Conservation (phyloP, 2,113 vertebrate genomes). For the Bos indicus region DNA sequence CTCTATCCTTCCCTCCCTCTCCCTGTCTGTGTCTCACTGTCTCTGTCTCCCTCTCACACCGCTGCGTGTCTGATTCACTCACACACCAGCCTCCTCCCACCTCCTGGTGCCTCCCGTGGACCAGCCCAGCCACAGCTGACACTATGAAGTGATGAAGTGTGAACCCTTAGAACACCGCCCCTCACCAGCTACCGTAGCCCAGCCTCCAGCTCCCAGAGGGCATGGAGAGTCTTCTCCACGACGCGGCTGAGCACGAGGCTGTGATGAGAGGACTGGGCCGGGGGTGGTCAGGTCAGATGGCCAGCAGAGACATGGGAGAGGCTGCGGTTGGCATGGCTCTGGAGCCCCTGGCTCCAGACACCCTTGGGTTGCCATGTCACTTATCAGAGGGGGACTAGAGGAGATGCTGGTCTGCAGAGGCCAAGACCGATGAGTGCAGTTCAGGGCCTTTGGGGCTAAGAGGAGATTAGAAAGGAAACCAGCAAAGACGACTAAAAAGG, state of each 20-base stretch:
- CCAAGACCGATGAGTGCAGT: accelerated
- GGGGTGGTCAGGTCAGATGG: background rate
- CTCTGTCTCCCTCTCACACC: background rate
- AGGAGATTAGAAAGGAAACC: background rate
- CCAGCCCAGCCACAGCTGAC: no score
- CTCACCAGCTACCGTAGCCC: background rate
- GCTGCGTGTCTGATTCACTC: no score
- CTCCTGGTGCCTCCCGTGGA: background rate
- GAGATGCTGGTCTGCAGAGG: no score
- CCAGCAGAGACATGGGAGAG: background rate
- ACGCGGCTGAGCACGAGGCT: background rate
- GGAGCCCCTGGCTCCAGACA: background rate
- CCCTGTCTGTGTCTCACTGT: background rate
- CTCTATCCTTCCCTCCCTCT: background rate
- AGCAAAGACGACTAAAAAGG: background rate
- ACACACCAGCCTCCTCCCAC: no score
- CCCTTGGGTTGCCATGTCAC: accelerated
- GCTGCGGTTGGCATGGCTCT: accelerated
- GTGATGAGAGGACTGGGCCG: accelerated
- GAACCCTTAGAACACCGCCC: background rate
- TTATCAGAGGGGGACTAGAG: accelerated
- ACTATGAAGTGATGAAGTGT: no score
- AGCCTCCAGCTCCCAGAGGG: background rate
- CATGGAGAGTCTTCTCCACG: accelerated
- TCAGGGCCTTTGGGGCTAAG: background rate